A percentile compares a stretch with the other conserved stretches of the same genome.
These are phyloP conservation scores for Enteromius fasciolatus DNA, from an alignment of 2,797 vertebrate genomes.

Conservation along the genomic window DNA sequence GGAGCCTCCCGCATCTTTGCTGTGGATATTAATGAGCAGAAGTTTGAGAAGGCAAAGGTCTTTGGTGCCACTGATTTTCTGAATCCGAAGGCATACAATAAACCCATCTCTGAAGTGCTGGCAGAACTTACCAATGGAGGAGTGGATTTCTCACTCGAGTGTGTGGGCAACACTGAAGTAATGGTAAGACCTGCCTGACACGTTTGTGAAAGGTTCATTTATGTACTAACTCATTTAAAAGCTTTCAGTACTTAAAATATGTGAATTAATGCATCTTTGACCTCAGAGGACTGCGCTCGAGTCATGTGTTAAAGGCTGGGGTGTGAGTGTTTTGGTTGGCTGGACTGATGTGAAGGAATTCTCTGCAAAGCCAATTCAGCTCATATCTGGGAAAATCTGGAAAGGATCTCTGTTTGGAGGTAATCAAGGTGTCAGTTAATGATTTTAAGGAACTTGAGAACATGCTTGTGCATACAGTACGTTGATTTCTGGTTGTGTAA, in stretches of 20 bases:
- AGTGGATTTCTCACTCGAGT: conserved; percentile 93
- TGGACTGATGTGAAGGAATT: conserved; percentile 86
- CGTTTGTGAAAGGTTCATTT: background rate
- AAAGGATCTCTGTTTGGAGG: conserved; percentile 92
- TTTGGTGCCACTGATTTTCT: conserved; percentile 92
- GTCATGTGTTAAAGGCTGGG: conserved; percentile 89
- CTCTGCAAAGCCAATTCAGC: conserved; percentile 83
- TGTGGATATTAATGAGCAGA: conserved; percentile 88
- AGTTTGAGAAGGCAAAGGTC: conserved; percentile 85
- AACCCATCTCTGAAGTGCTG: conserved; percentile 86
- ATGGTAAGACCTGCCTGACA: conserved; percentile 83
- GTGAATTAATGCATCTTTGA: conserved; percentile 10
- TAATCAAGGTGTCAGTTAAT: conserved; percentile 60
- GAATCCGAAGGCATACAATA: conserved; percentile 85
- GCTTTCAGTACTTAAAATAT: background rate
- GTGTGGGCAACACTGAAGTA: conserved; percentile 86
- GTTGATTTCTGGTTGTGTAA: background rate
- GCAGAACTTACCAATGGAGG: conserved; percentile 88
- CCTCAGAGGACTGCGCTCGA: conserved; percentile 87
- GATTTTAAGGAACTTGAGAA: background rate
- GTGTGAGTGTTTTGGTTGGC: conserved; percentile 88
- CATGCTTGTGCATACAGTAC: background rate
- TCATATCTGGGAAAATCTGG: conserved; percentile 90
- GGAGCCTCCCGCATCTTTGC: conserved; percentile 90
- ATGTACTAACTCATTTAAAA: background rate